Base-by-base conservation (phyloP, 2,888 invertebrate species). In the Volucella zonaria region DNA sequence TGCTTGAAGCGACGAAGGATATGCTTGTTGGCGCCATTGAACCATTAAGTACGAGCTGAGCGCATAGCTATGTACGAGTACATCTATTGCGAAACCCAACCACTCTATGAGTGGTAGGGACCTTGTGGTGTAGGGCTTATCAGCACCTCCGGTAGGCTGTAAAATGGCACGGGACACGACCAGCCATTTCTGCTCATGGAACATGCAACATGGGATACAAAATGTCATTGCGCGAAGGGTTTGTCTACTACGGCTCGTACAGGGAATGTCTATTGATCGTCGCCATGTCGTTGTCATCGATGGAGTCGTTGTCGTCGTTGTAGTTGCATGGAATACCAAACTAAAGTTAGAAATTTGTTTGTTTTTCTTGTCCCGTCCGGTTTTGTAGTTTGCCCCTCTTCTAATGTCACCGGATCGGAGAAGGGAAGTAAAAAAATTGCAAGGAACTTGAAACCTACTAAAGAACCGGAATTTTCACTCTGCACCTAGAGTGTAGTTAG, bases 11-110 rank as follows among this genome's bases (percentile, higher is more conserved):
- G 77, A 80, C 71, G 85, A 86, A 86, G 86, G 86, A 86, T 82
- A 86, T 86, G 86, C 82, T 86, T 74, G 81, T 78, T 82, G 86
- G 86, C 86, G 86, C 86, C 86, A 82, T 82, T 82, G 54, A 81
- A 43, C 76, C 86, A 86, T 86, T 78, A 86, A 82, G 77, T 66
- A 74, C 54, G 59, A 71, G 47, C 61, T 18, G 52, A 42, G 8
- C 59, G 47, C 62, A 42, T 54, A 64, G 64, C 56, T 64, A 73
- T 18, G n/a, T 38, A 23, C 38, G 3, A n/a, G n/a, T n/a, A 12
- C 56, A 38, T 14, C 15, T 12, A 47, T 45, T 67, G 54, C 52
- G 71, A 58, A 58, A 38, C 40, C 51, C 66, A 38, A 31, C 31
- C 6, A 6, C 31, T 40, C 38, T 47, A 51, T 73, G 49, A 66